A percentile compares a stretch with the other conserved stretches of the same genome.
phyloP scores from a whole-genome alignment of 1,140 invertebrate species.

The Littorina saxatilis region DNA sequence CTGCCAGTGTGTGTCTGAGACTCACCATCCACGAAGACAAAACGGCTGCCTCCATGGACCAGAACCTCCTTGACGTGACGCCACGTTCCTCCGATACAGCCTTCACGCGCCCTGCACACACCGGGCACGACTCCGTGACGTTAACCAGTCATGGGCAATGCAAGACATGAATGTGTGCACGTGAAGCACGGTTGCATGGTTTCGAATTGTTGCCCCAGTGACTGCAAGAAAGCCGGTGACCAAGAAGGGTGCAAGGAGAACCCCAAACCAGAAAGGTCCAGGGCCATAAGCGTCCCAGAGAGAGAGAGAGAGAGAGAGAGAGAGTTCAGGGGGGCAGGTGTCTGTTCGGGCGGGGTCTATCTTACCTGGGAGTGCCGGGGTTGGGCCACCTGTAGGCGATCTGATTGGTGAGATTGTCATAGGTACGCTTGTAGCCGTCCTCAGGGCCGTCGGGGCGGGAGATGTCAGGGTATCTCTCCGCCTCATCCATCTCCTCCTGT shows the following conservation, averaged over 20 bases:
- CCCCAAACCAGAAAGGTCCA: too few relatives aligned
- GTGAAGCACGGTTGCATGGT: too few relatives aligned
- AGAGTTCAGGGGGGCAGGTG: too few relatives aligned
- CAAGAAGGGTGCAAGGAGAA: too few relatives aligned
- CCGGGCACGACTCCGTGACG: too few relatives aligned
- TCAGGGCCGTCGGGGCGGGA: conserved; percentile 38
- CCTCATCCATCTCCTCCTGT: background rate
- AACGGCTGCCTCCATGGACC: conserved; percentile 53
- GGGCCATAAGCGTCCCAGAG: too few relatives aligned
- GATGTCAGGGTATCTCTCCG: conserved; percentile 10
- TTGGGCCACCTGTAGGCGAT: conserved; percentile 60
- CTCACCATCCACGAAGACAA: conserved; percentile 54
- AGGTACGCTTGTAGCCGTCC: conserved; percentile 46
- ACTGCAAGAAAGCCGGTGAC: too few relatives aligned
- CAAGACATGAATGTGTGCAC: too few relatives aligned
- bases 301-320: background rate
- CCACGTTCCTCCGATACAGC: conserved; percentile 61
- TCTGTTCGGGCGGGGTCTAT: too few relatives aligned
- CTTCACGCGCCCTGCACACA: conserved; percentile 52
- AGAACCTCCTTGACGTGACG: conserved; percentile 62
- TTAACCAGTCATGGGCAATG: too few relatives aligned
- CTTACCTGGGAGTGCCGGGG: conserved; percentile 56
- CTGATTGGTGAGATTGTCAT: conserved; percentile 49
- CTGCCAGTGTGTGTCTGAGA: background rate
- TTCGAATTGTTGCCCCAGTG: too few relatives aligned